Evolutionary conservation across 2,888 invertebrate genomes (phyloP).

Genomic region (Oligia fasciuncula): DNA sequence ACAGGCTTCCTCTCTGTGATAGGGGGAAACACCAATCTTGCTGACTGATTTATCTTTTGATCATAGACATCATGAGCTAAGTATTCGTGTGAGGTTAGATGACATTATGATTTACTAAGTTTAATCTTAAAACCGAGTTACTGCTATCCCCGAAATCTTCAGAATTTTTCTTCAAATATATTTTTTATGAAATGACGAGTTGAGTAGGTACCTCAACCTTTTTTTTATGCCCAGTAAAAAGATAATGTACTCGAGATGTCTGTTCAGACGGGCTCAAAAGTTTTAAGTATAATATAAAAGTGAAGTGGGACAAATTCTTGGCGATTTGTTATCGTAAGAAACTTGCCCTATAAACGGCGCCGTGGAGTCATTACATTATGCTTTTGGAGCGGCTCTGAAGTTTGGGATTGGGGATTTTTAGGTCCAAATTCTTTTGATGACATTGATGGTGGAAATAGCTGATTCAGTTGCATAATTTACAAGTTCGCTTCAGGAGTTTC

Average conservation of each 20-base stretch:
- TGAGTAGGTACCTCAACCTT: constrained; percentile 38
- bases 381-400: constrained; percentile 50
- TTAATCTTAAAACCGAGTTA: background rate
- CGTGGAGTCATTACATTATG: constrained; percentile 71
- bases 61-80: background rate
- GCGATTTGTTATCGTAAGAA: constrained; percentile 74
- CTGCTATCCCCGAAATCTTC: constrained; percentile 12
- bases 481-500: background rate
- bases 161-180: constrained; percentile 30
- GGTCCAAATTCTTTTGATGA: background rate
- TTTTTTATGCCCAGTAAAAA: constrained; percentile 63
- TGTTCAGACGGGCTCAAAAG: constrained; percentile 55
- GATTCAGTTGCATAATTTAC: background rate
- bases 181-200: constrained; percentile 49
- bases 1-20: background rate
- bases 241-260: constrained; percentile 59
- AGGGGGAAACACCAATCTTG: background rate
- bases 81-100: background rate
- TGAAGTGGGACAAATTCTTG: constrained; percentile 65
- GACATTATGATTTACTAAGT: background rate
- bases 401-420: constrained; percentile 16
- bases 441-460: background rate
- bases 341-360: constrained; percentile 73
- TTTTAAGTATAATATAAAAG: constrained; percentile 67
- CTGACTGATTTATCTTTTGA: background rate